phyloP scores from a whole-genome alignment of 2,113 vertebrate species.

The Gorilla gorilla region DNA sequence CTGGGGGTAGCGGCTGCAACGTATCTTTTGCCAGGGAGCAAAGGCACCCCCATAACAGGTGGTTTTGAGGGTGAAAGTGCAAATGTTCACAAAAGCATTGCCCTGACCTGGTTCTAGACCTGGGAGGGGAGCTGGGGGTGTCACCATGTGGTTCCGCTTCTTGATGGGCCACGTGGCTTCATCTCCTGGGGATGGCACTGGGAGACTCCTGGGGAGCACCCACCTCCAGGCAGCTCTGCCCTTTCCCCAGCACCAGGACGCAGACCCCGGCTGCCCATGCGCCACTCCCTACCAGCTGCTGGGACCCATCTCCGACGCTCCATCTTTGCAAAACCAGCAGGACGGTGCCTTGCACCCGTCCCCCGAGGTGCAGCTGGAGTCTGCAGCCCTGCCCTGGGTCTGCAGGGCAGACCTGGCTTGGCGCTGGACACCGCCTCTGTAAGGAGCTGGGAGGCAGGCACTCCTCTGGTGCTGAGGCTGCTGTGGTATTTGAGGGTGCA shows the following conservation, averaged over 20 bases:
- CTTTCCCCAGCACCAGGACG: neutral
- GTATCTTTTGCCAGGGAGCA: too few relatives aligned
- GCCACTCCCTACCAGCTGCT: too few relatives aligned
- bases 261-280: fast-evolving
- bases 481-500: neutral
- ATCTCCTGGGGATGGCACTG: neutral
- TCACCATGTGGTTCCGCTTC: neutral
- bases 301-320: too few relatives aligned
- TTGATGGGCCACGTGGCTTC: fast-evolving
- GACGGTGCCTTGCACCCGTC: fast-evolving
- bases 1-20: fast-evolving
- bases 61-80: neutral
- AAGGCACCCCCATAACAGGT: neutral
- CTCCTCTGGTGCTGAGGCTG: slow-evolving; percentile 36
- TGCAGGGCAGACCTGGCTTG: neutral
- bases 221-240: neutral
- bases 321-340: neutral
- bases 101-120: neutral
- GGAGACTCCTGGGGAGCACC: fast-evolving
- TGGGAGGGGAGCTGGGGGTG: fast-evolving
- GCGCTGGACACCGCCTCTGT: neutral
- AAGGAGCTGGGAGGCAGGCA: fast-evolving
- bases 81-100: fast-evolving
- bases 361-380: fast-evolving
- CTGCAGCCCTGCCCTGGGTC: neutral